A percentile compares a stretch with the other conserved stretches of the same genome.
phyloP scores from a whole-genome alignment of 2,888 invertebrate genomes.

The Trachelus stipa region DNA sequence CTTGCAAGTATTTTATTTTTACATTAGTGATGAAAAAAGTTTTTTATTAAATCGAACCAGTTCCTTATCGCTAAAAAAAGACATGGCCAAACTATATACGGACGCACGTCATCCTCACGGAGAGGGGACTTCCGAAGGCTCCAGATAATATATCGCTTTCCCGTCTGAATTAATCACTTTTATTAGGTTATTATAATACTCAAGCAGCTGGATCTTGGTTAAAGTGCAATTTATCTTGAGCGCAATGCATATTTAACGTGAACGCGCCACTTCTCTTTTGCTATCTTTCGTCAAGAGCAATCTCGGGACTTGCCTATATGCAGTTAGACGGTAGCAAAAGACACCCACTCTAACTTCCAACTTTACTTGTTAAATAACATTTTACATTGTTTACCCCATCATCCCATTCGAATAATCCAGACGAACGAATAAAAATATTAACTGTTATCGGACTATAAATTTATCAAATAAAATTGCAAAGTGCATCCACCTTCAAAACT shows the following conservation, averaged over 20 bases:
- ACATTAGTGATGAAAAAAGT: too few relatives aligned
- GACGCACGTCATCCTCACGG: neutral
- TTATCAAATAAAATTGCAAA: neutral
- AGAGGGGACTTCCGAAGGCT: neutral
- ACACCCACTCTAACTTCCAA: neutral
- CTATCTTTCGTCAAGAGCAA: neutral
- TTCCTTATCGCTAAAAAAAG: neutral
- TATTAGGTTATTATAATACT: slow-evolving; percentile 60
- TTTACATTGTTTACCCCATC: neutral
- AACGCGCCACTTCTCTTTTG: slow-evolving; percentile 44
- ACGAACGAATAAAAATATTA: neutral
- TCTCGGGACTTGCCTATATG: neutral
- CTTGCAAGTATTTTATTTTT: too few relatives aligned
- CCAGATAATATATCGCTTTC: slow-evolving; percentile 47
- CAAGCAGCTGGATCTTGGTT: slow-evolving; percentile 52
- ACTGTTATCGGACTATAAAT: neutral
- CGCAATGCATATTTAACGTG: slow-evolving; percentile 53
- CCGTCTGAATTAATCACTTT: slow-evolving; percentile 57
- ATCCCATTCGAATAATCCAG: neutral
- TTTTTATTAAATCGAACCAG: neutral
- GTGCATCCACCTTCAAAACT: too few relatives aligned
- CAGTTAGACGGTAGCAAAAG: neutral
- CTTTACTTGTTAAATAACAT: neutral
- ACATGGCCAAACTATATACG: neutral
- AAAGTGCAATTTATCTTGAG: slow-evolving; percentile 55